Percentiles rank a stretch among this genome's conserved stretches.
These are phyloP conservation scores for Spea multiplicata DNA, from an alignment of 2,113 vertebrate genomes.

Conservation along the genomic window DNA sequence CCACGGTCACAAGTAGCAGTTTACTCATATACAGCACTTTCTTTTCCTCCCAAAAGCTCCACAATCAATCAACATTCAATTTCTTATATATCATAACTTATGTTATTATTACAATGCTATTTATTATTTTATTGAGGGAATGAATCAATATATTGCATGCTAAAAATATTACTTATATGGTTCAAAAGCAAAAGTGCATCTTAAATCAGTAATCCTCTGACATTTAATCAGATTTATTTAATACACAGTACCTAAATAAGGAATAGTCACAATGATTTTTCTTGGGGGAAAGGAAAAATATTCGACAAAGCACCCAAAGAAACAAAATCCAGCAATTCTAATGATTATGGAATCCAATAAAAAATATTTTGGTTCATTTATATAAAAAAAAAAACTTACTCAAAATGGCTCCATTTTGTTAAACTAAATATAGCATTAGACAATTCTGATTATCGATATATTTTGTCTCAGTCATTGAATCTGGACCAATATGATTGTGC, in stretches of 20 bases:
- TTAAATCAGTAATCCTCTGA: background rate
- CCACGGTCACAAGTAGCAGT: background rate
- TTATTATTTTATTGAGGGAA: conserved; percentile 6
- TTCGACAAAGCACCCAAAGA: no score
- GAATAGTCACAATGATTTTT: no score
- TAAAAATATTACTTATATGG: conserved; percentile 15
- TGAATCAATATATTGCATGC: conserved; percentile 7
- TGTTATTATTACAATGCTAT: background rate
- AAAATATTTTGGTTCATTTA: no score
- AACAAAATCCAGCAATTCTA: no score
- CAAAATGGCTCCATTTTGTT: no score
- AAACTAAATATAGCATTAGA: no score
- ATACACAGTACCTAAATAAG: background rate
- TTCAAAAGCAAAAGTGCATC: background rate
- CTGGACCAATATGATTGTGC: no score
- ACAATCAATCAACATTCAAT: background rate
- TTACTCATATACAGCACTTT: background rate
- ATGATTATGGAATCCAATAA: no score
- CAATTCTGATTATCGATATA: no score
- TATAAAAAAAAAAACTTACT: no score
- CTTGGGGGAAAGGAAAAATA: no score
- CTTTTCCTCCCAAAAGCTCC: background rate
- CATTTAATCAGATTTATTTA: background rate
- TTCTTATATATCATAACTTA: background rate
- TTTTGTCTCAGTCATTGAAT: no score